Conservation (phyloP, 1,140 invertebrate species). For the Argopecten irradians region DNA sequence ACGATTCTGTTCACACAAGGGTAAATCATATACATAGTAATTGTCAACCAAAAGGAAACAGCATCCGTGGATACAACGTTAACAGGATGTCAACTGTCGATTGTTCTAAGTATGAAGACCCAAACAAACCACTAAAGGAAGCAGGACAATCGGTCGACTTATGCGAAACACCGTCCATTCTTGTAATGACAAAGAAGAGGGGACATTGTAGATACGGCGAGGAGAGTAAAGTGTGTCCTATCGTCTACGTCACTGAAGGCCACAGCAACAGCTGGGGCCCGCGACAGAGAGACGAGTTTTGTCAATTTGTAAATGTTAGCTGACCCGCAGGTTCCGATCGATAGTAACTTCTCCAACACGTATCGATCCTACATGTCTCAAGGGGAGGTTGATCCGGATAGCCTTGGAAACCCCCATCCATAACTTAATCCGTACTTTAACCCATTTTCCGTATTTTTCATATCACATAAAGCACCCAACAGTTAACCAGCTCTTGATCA, state of each 20-base stretch:
- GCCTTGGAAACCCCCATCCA: not conserved
- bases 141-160: not conserved
- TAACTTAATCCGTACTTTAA: not conserved
- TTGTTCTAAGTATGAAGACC: not conserved
- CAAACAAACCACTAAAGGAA: not conserved
- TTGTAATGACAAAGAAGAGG: not conserved
- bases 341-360: slow-evolving; percentile 19
- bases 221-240: not conserved
- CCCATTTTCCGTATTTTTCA: not conserved
- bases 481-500: too few relatives aligned
- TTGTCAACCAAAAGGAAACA: not conserved
- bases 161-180: not conserved
- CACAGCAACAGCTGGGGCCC: slow-evolving; percentile 51
- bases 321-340: not conserved
- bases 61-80: not conserved
- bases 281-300: slow-evolving; percentile 44
- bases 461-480: too few relatives aligned
- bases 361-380: slow-evolving; percentile 27
- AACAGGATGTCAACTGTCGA: not conserved
- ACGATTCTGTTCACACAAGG: not conserved
- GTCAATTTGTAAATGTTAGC: slow-evolving; percentile 41
- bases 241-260: not conserved
- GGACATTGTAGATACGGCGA: not conserved
- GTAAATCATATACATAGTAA: not conserved
- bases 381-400: not conserved